Base-by-base conservation (phyloP, 2,113 vertebrate species). In the Tachycineta bicolor region DNA sequence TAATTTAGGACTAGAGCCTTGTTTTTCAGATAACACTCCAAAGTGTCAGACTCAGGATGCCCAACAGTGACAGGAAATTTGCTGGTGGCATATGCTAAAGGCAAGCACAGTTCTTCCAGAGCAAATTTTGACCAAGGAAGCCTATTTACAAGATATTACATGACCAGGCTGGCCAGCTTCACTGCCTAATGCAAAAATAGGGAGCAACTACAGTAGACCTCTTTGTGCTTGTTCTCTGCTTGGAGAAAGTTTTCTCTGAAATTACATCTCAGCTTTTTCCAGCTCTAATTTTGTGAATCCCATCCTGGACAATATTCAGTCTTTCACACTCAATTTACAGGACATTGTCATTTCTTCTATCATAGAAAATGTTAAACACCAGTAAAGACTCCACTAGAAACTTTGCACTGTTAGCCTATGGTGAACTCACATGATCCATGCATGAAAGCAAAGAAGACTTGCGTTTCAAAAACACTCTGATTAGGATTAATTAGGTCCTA, bases 401-500 rank as follows among this genome's bases (percentile, higher is more conserved):
- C 10, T 89, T 82, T 76, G 68, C 49, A 58, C 60, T 65, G 24
- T 56, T 81, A 92, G 63, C 18, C 44, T 81, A 31, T 18, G 41
- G 58, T 82, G 80, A 82, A 91, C 76, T 94, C 80, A 79, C 23
- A 31, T 26, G 87, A 96, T 89, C 71, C 69, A 70, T 94, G 58
- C 78, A 69, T 74, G 88, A 93, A 96, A 86, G 64, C 29, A 55
- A 88, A 83, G 60, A 81, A 50, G 29, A 58, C 77, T 87, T 96
- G 73, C 81, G 86, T 43, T 24, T 63, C 71, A 86, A 24, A 92
- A 71, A 22, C 56, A 39, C 8, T 37, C 41, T 90, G 25, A 96
- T 94, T 86, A 85, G 95, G 93, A 90, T 81, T 81, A 29, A 91
- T 88, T 92, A 37, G 33, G 55, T 87, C 56, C 52, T 74, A 69